Evolutionary conservation across 35 echinoderm and acorn worm genomes (phyloP), one percentile per base, ranked within the genome.

Genomic region (Diadema setosum): DNA sequence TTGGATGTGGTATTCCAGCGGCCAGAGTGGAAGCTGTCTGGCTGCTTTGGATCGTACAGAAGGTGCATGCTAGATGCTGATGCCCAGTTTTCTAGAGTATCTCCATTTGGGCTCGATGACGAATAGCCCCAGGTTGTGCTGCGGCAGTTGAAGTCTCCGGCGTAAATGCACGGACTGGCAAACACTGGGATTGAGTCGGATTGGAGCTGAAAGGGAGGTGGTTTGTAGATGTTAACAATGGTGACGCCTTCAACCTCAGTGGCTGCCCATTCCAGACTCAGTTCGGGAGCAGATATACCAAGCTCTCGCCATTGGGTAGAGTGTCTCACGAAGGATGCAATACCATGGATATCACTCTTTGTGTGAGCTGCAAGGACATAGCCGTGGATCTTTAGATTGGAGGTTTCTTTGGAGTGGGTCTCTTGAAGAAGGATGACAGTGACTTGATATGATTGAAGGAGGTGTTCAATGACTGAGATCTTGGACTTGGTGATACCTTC

Each of bases 61-160:
- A 86, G 84, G 0, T 1, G 29, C 11, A 65, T 4, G 36, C 59
- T 41, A 20, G 2, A 27, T 0, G 35, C 35, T 0, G 58, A 86
- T 0, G 84, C 57, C 58, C 84, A 67, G 2, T 86, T 60, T 6
- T 35, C 34, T 0, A 86, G 84, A 36, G 3, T 59, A 0, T 67
- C 40, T 3, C 84, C 84, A 42, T 86, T 56, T 5, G 1, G 12
- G 55, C 1, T 37, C 9, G 4, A 0, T 0, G 0, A 29, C 4
- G 2, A 16, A 35, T 69, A 86, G 1, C 84, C 84, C 60, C 58
- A 69, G n/a, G 55, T 33, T 0, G 58, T 67, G 35, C 59, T 46
- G 0, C 39, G 58, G 59, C 84, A 67, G 58, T 86, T 86, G 57
- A 86, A 86, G n/a, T 65, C 82, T 23, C 25, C 27, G 26, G 82